These are phyloP conservation scores for Ctenodactylus gundi DNA, from an alignment of 2,113 vertebrate genomes.

Conservation along the genomic window DNA sequence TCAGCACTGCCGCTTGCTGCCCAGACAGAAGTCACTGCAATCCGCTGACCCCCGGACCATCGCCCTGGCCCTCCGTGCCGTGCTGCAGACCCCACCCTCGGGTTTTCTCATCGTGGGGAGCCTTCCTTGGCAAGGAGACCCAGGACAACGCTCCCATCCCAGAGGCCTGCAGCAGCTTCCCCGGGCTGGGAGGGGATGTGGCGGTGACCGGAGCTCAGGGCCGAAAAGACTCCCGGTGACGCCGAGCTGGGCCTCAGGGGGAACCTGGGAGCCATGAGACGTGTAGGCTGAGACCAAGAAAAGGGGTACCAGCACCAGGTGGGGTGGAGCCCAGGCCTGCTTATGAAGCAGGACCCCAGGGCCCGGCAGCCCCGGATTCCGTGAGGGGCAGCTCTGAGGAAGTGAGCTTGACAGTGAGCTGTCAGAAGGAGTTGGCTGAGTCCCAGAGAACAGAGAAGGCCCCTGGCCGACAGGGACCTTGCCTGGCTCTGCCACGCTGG, in stretches of 20 bases:
- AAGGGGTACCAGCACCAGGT: no score
- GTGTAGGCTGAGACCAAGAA: neutral
- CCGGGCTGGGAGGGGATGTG: neutral
- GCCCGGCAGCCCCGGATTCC: neutral
- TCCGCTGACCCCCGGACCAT: no score
- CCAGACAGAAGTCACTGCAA: no score
- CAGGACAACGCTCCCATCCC: no score
- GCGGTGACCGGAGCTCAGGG: neutral
- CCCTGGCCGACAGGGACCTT: neutral
- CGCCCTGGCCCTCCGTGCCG: no score
- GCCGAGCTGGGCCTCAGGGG: accelerated
- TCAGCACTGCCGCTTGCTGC: no score
- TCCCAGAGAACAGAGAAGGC: neutral
- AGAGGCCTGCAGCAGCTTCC: no score
- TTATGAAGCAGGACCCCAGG: no score
- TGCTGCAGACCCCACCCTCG: no score
- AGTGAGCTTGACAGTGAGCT: neutral
- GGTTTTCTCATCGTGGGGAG: no score
- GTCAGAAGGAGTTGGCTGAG: neutral
- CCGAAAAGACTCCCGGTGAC: neutral
- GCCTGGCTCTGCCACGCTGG: neutral
- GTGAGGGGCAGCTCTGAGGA: neutral
- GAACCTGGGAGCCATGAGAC: neutral
- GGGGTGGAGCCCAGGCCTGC: neutral
- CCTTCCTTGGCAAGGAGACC: no score